Conservation (phyloP, 2,113 vertebrate genomes). For the Phaethornis superciliosus region DNA sequence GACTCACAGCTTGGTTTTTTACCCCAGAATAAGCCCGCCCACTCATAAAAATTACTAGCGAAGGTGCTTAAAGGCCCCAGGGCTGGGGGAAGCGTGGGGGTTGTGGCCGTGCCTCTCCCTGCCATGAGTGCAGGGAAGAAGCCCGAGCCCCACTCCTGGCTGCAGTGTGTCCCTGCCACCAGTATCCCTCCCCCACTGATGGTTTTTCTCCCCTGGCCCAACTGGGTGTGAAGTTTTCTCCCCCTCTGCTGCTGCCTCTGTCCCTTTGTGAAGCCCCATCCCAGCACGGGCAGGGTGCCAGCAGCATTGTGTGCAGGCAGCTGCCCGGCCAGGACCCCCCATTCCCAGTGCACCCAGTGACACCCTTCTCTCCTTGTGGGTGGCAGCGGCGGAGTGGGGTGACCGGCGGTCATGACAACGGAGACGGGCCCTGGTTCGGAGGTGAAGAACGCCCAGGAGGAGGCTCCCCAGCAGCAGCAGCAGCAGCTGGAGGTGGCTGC, state of each 20-base stretch:
- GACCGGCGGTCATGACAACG: conserved; percentile 81
- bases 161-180: accelerated
- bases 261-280: neutral
- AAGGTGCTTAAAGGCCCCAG: neutral
- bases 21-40: neutral
- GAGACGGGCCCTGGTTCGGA: conserved; percentile 80
- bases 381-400: conserved; percentile 48
- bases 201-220: neutral
- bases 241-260: neutral
- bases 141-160: accelerated
- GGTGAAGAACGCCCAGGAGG: conserved; percentile 79
- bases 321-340: neutral
- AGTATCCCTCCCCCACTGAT: accelerated
- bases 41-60: neutral
- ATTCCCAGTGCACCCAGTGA: accelerated
- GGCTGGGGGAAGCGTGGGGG: no score
- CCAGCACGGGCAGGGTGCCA: accelerated
- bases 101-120: neutral
- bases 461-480: conserved; percentile 67
- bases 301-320: accelerated
- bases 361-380: neutral
- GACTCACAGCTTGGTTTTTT: neutral
- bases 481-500: conserved; percentile 73
- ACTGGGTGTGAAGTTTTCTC: neutral
- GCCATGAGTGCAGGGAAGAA: neutral